Evolutionary conservation across 1,140 invertebrate species (phyloP).

Genomic region (Cherax destructor): DNA sequence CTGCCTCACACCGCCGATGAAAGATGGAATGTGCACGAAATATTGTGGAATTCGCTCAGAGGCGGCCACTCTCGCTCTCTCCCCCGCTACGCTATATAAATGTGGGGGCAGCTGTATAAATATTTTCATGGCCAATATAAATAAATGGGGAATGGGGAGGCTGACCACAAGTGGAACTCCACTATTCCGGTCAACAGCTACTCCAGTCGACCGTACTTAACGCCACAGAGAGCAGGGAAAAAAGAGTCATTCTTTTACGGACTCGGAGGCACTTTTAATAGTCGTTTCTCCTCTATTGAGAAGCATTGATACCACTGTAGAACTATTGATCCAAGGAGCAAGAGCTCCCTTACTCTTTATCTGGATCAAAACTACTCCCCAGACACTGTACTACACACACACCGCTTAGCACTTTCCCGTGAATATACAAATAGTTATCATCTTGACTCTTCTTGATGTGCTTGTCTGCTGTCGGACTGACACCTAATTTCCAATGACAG

Average conservation of each 20-base stretch:
- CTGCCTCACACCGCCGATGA: not conserved
- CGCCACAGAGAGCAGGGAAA: not conserved
- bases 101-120: slow-evolving; percentile 65
- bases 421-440: too few species aligned
- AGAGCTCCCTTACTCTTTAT: too few species aligned
- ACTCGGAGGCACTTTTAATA: not conserved
- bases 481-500: too few species aligned
- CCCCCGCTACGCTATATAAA: slow-evolving; percentile 61
- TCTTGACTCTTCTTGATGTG: too few species aligned
- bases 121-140: slow-evolving; percentile 69
- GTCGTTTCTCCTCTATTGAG: not conserved
- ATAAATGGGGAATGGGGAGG: slow-evolving; percentile 64
- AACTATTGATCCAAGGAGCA: not conserved
- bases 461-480: too few species aligned
- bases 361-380: too few species aligned
- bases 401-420: too few species aligned
- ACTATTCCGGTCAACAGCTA: slow-evolving; percentile 47
- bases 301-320: not conserved
- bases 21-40: slow-evolving; percentile 7
- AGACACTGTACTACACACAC: too few species aligned
- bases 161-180: slow-evolving; percentile 45
- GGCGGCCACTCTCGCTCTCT: slow-evolving; percentile 11
- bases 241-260: not conserved
- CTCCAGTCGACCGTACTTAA: not conserved
- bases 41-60: slow-evolving; percentile 24